These are phyloP conservation scores for Ambastaia sidthimunki DNA, from an alignment of 2,797 vertebrate species.

Conservation along the genomic window DNA sequence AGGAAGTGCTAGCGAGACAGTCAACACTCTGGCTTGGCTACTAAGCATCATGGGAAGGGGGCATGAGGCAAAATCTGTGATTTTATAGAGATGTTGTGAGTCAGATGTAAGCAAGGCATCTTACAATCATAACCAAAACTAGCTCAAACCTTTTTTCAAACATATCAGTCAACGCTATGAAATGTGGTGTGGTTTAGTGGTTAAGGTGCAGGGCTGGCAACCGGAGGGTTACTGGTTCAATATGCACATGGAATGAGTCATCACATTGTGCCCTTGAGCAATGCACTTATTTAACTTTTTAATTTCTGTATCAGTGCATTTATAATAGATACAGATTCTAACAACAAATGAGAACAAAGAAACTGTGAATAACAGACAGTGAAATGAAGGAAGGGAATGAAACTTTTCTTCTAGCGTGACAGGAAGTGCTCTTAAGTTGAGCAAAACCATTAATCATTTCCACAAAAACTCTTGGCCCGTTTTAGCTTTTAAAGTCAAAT, in stretches of 20 bases:
- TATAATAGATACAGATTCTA: neutral
- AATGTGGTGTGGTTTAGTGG: neutral
- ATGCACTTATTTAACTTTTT: too few species aligned
- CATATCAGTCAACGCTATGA: too few species aligned
- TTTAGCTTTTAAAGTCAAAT: constrained; percentile 18
- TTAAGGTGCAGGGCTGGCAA: constrained; percentile 2
- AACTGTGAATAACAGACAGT: constrained; percentile 7
- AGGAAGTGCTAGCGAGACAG: constrained; percentile 67
- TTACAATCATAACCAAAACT: neutral
- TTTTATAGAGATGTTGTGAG: neutral
- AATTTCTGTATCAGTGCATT: neutral
- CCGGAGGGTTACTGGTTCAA: neutral
- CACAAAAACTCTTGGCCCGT: constrained; percentile 6
- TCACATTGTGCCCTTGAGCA: too few species aligned
- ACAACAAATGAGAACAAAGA: neutral
- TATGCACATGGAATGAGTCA: too few species aligned
- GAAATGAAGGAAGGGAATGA: neutral
- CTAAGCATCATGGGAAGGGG: constrained; percentile 49
- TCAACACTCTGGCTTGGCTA: constrained; percentile 54
- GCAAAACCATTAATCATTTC: constrained; percentile 8
- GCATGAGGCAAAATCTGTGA: neutral
- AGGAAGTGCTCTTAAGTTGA: neutral
- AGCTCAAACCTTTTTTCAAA: neutral
- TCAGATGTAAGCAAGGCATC: neutral
- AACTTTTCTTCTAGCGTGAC: neutral